These are phyloP conservation scores for Drosophila seclusa DNA, from an alignment of 2,888 invertebrate species.

Conservation along the genomic window DNA sequence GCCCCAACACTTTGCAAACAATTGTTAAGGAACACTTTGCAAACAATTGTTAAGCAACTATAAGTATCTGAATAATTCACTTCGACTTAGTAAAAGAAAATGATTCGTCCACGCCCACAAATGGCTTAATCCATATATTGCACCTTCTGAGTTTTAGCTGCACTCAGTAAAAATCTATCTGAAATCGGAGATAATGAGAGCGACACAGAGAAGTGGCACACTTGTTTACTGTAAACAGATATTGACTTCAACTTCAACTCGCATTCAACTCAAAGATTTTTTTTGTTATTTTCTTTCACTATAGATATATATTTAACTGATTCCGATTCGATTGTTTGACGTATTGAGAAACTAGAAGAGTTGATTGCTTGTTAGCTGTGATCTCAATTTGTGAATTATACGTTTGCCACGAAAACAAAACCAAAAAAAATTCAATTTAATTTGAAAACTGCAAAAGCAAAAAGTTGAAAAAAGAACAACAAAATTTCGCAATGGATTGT, in stretches of 20 bases:
- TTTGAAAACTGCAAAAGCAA: not conserved
- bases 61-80: not conserved
- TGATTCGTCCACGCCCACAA: not conserved
- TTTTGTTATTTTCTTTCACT: not conserved
- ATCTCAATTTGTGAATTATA: constrained; percentile 5
- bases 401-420: not conserved
- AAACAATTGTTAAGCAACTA: not conserved
- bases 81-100: not conserved
- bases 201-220: not conserved
- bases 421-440: not conserved
- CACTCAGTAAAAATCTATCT: not conserved
- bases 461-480: not conserved
- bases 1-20: not conserved
- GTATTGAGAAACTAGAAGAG: not conserved
- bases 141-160: not conserved
- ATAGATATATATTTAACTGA: not conserved
- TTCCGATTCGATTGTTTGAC: not conserved
- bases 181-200: not conserved
- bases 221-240: not conserved
- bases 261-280: not conserved
- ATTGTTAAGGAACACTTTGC: not conserved
- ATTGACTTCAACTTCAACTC: not conserved
- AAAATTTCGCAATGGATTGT: not conserved
- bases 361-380: constrained; percentile 3
- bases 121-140: not conserved